Evolutionary conservation across 2,888 invertebrate species (phyloP), one percentile per base, ranked within the genome.

Genomic region (Tanypteryx hageni): DNA sequence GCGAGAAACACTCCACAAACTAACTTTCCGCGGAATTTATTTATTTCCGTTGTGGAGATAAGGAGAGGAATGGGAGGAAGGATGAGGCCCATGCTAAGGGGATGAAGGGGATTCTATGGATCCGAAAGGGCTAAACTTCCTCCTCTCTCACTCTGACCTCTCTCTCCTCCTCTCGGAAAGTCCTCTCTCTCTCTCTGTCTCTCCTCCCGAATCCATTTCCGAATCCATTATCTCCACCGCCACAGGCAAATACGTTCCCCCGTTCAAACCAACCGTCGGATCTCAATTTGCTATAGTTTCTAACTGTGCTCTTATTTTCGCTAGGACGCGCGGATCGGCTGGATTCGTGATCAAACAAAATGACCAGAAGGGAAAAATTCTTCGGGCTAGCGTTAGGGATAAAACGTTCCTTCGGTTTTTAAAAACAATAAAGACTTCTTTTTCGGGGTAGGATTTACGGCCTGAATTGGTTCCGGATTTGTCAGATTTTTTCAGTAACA

Each of bases 1-100:
- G 22, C 13, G 27, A 76, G 76, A 76, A 76, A 76, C 22, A 76
- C 76, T 76, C 13, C 27, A 76, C 76, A 76, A 76, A 76, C 76
- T 76, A 76, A 76, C 76, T 76, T 76, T 76, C 27, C n/a, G 76
- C 76, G 76, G 76, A 76, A 76, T 27, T 4, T 76, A 76, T 76
- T 76, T 76, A 76, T 76, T 76, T 76, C 27, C 76, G 27, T 76
- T 76, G 22, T 22, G 11, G 22, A 76, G 27, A 76, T 76, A 76
- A 76, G 76, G 27, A 76, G 76, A 9, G 44, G 44, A 44, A 44
- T 44, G 44, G 44, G 44, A 44, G 44, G 44, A 44, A 44, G 76
- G 76, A 22, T 68, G 68, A 68, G 68, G 18, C 3, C 44, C 44
- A 44, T 5, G 44, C 44, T 44, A 5, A 44, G 5, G 44, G 44